Evolutionary conservation across 2,797 vertebrate species (phyloP).

Genomic region (Simalia tracyae): DNA sequence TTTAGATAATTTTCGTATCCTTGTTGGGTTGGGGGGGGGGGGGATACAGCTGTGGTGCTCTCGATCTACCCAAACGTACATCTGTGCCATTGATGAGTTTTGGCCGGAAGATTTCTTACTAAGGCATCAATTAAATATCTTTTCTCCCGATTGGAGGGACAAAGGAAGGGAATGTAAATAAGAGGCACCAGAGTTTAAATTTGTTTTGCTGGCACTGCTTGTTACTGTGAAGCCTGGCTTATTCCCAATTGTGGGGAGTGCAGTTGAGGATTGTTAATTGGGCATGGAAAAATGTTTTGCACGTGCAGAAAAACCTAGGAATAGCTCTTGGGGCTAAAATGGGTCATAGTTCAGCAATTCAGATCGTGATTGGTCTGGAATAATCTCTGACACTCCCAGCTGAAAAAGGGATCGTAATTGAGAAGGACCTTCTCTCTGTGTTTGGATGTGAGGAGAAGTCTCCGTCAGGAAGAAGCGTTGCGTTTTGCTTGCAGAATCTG

Average conservation of each 20-base stretch:
- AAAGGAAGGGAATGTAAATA: background rate
- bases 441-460: background rate
- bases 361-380: background rate
- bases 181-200: background rate
- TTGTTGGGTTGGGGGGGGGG: background rate
- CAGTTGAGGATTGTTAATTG: background rate
- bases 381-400: background rate
- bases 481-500: background rate
- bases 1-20: background rate
- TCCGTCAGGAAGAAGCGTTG: background rate
- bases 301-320: background rate
- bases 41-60: background rate
- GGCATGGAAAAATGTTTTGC: background rate
- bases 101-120: background rate
- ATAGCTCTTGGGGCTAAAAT: background rate
- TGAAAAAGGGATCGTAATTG: background rate
- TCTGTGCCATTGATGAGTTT: background rate
- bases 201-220: background rate
- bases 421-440: background rate
- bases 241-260: background rate
- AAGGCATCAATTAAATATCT: background rate
- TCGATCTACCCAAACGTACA: background rate
- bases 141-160: background rate
- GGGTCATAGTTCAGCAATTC: background rate
- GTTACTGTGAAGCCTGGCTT: background rate